These are phyloP conservation scores for Melopsittacus undulatus DNA, from an alignment of 2,797 vertebrate species.

Conservation along the genomic window DNA sequence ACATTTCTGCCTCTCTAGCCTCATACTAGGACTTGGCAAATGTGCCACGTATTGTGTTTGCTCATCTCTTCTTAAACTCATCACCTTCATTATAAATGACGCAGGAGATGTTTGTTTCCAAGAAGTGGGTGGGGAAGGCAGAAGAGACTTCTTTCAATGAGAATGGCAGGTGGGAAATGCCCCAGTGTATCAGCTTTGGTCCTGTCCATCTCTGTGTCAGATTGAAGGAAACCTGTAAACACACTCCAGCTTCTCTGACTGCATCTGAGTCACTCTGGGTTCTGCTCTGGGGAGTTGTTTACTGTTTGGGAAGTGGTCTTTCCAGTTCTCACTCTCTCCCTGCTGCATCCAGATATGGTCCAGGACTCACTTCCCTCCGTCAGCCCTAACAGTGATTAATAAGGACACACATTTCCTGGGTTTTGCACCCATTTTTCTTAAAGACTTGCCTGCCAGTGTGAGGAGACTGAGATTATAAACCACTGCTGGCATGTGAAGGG, in stretches of 20 bases:
- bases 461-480: conserved; percentile 9
- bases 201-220: neutral
- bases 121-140: neutral
- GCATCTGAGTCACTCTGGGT: neutral
- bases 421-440: conserved; percentile 60
- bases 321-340: neutral
- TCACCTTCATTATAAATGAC: neutral
- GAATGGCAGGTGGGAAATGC: neutral
- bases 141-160: neutral
- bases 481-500: neutral
- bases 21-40: neutral
- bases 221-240: conserved; percentile 7
- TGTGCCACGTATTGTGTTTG: neutral
- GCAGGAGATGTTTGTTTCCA: neutral
- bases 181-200: neutral
- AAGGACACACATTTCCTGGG: conserved; percentile 21
- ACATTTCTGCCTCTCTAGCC: neutral
- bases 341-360: neutral
- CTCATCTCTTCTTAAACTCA: neutral
- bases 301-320: conserved; percentile 5
- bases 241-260: neutral
- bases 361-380: neutral
- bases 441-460: conserved; percentile 2
- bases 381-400: conserved; percentile 61
- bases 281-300: conserved; percentile 14